These are phyloP conservation scores for Nixonia krombeini DNA, from an alignment of 1,140 invertebrate genomes.

Conservation along the genomic window DNA sequence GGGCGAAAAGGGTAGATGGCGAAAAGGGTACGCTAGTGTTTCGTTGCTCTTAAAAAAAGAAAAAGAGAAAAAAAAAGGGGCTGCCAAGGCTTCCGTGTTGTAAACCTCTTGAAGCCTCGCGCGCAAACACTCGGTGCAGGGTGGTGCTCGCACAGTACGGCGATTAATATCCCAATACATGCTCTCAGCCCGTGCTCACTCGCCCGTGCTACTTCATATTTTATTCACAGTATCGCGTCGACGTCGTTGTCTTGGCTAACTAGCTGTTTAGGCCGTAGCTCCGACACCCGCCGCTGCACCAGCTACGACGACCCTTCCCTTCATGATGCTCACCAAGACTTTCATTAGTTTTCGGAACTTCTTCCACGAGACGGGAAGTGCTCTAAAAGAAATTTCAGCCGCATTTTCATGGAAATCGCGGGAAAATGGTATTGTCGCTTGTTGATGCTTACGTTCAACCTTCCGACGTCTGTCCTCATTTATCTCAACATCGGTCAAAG, in stretches of 20 bases:
- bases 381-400: too few species aligned
- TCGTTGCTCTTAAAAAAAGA: conserved; percentile 61
- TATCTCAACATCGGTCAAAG: too few species aligned
- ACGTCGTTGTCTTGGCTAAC: conserved; percentile 48
- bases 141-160: conserved; percentile 49
- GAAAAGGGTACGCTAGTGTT: conserved; percentile 56
- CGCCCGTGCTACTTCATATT: conserved; percentile 57
- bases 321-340: neutral
- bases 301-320: conserved; percentile 20
- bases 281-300: conserved; percentile 24
- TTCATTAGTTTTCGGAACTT: too few species aligned
- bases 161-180: conserved; percentile 68
- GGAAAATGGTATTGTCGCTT: too few species aligned
- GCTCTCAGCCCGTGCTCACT: conserved; percentile 46
- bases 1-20: conserved; percentile 33
- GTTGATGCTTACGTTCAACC: too few species aligned
- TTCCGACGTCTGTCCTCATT: too few species aligned
- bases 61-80: too few species aligned
- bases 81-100: conserved; percentile 58
- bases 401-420: too few species aligned
- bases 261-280: conserved; percentile 48
- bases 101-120: conserved; percentile 61
- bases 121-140: conserved; percentile 60
- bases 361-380: too few species aligned
- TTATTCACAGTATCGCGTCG: conserved; percentile 60